Evolutionary conservation across 2,797 vertebrate genomes (phyloP), one percentile per base, ranked within the genome.

Genomic region (Myripristis murdjan): DNA sequence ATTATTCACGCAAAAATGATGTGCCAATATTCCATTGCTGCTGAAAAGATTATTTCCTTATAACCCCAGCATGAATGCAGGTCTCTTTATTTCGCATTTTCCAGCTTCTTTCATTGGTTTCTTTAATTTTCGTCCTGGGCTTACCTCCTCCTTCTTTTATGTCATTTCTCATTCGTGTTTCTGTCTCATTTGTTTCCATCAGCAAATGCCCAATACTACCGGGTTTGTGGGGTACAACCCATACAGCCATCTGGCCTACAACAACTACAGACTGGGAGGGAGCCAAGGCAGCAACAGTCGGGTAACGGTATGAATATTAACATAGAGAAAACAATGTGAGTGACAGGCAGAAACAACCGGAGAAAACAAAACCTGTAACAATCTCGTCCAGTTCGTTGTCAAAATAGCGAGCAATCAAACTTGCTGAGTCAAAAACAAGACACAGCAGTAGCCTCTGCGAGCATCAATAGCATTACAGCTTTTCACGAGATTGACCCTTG

Each of bases 171-270:
- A 97, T 97, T 96, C 91, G 92, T 97, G 96, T 97, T 97, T 97
- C 68, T 98, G 95, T 98, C 96, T 98, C 95, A 97, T 97, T 97
- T 98, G 95, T 98, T 97, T 96, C 96, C 96, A 97, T 98, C 95
- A 99, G 98, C 98, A 99, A 99, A 95, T 98, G 96, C 96, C 98
- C 96, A 99, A 96, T 96, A 99, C 96, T 93, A 90, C 97, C 85
- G 98, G 97, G 95, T 99, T 99, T 98, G 98, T 99, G 96, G 98
- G 98, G 94, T 99, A 99, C 98, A 99, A 99, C 97, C 98, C 98
- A 92, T 99, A 99, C 97, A 99, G 98, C 96, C 98, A 99, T 95
- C 97, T 99, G 96, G 98, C 98, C 96, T 99, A 99, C 98, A 99
- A 99, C 98, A 99, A 99, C 97, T 99, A 99, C 97, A 97, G 98